Evolutionary conservation across 2,113 vertebrate species (phyloP).

Genomic region (Brachyhypopomus occidentalis): DNA sequence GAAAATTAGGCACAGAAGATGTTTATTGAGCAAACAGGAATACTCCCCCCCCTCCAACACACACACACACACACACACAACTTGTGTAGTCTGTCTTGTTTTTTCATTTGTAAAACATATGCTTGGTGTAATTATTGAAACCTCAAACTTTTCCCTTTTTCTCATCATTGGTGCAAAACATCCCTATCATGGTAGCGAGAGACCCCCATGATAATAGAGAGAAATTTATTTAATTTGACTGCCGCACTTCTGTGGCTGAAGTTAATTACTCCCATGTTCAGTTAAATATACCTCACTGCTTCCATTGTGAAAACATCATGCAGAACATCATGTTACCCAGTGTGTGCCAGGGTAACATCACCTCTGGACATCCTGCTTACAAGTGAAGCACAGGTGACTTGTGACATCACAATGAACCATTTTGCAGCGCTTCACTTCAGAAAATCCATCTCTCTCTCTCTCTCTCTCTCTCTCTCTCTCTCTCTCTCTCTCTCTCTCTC

Average conservation of each 20-base stretch:
- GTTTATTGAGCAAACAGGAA: slow-evolving; percentile 54
- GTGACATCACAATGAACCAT: not conserved
- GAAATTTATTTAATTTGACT: slow-evolving; percentile 77
- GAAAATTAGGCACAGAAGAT: slow-evolving; percentile 39
- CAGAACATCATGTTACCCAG: slow-evolving; percentile 20
- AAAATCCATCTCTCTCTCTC: not conserved
- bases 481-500: too few relatives aligned
- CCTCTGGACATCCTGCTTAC: not conserved
- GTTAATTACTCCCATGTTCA: slow-evolving; percentile 76
- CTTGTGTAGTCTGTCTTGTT: slow-evolving; percentile 32
- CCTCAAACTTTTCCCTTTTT: slow-evolving; percentile 56
- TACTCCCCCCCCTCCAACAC: not conserved
- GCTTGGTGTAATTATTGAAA: slow-evolving; percentile 65
- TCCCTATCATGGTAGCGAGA: slow-evolving; percentile 65
- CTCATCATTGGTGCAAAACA: slow-evolving; percentile 63
- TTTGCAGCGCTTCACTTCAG: not conserved
- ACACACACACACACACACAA: not conserved
- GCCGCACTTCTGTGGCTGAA: slow-evolving; percentile 71
- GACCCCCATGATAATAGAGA: slow-evolving; percentile 73
- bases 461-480: too few relatives aligned
- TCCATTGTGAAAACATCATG: slow-evolving; percentile 66
- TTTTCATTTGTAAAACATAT: slow-evolving; percentile 49
- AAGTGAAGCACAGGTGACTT: not conserved
- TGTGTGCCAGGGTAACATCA: slow-evolving; percentile 17
- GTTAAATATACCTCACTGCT: slow-evolving; percentile 72